Evolutionary conservation across 1,140 invertebrate species (phyloP), one percentile per base, ranked within the genome.

Genomic region (Trichoplusia ni): DNA sequence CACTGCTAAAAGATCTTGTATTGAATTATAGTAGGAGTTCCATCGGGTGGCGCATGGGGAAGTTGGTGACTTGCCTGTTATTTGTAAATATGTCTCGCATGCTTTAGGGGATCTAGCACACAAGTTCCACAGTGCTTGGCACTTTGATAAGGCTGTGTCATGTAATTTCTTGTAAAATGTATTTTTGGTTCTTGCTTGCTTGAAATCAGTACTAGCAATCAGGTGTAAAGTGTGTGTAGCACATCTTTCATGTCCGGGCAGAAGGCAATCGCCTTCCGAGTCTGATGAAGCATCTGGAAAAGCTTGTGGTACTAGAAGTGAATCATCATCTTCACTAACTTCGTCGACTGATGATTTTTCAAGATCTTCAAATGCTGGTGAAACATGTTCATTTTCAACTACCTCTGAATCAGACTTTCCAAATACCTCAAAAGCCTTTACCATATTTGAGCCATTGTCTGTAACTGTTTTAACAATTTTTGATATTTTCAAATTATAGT

Each of bases 91-190:
- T 61, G 40, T 69, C 38, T 77, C 64, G 51, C 46, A 66, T 35
- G 64, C 72, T 54, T 77, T 77, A 37, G 64, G 64, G 23, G 70
- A 75, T 56, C 75, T 78, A 53, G 62, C 29, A 63, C 69, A 69
- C 40, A 75, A 37, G 33, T 76, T 75, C 67, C 73, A 76, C 0
- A 73, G 0, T 35, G 70, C 53, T 61, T 67, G 70, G 47, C 73
- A 75, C 35, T 75, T 78, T 53, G 53, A 16, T 54, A 74, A 44
- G 4, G 76, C 66, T 53, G 61, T 19, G 38, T 79, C 71, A 74
- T 76, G 49, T 16, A 71, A 25, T 74, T 79, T 71, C 44, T 62
- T 63, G 40, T 77, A 77, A 1, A 59, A 58, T 8, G 5, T 71
- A 71, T 72, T 73, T 76, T 76, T 64, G 9, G 19, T 14, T 65